Evolutionary conservation across 2,888 invertebrate species (phyloP), one percentile per base, ranked within the genome.

Genomic region (Chymomyza procnemis): DNA sequence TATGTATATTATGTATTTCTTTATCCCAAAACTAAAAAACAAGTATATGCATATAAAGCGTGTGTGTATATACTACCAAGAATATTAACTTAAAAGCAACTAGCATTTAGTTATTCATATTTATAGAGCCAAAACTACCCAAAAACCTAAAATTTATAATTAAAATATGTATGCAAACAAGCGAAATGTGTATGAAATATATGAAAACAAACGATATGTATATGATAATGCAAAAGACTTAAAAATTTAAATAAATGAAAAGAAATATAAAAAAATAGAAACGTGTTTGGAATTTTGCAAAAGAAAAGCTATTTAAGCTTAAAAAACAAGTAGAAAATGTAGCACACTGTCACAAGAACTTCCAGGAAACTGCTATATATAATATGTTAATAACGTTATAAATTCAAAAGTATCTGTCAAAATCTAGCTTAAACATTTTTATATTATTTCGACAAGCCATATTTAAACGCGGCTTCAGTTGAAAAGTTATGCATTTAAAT

Each of bases 231-330:
- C 70, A 81, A 82, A 83, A 83, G 83, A 83, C 83, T 83, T 83
- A 75, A 87, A 87, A 83, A 85, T 83, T 87, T 83, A 85, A 83
- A 87, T 85, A 87, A 83, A 83, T 87, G 78, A 87, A 85, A 82
- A 18, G 9, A 50, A n/a, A 50, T 18, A n/a, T 47, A 16, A 47
- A 47, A 48, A 48, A 14, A 50, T n/a, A 6, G 1, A 2, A 16
- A 18, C 3, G 48, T 14, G 18, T 50, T 50, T 50, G n/a, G 6
- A 50, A n/a, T 41, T 41, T 12, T 6, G 8, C 1, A 8, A 26
- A 12, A 12, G 8, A 34, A 41, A 12, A 41, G 2, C 34, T 12
- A 1, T 41, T 41, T n/a, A n/a, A n/a, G 12, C 12, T 26, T 3
- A 0, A 41, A 14, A 41, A 12, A 3, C 1, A 6, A 3, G 1